A percentile compares a stretch with the other conserved stretches of the same genome.
phyloP scores from a whole-genome alignment of 1,140 invertebrate genomes.

The Dreissena polymorpha region DNA sequence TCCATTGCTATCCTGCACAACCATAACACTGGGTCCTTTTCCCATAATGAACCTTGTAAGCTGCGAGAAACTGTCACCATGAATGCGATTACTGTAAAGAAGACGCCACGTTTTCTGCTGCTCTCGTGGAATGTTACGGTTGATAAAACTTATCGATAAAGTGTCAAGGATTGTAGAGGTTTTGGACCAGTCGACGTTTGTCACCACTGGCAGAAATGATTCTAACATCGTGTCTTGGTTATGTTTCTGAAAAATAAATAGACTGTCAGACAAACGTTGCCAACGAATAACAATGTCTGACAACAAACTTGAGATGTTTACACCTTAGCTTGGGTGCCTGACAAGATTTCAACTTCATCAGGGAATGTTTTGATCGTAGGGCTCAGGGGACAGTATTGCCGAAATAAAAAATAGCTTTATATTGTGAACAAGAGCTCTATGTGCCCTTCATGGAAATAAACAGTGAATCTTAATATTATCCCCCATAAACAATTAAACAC shows the following conservation, averaged over 20 bases:
- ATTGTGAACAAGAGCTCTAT: too few relatives aligned
- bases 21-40: conserved; percentile 75
- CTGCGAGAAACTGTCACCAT: conserved; percentile 79
- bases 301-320: too few relatives aligned
- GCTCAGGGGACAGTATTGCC: too few relatives aligned
- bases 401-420: too few relatives aligned
- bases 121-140: conserved; percentile 70
- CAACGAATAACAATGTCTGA: too few relatives aligned
- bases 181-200: conserved; percentile 65
- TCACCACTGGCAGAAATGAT: conserved; percentile 60
- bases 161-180: conserved; percentile 67
- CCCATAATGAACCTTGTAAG: conserved; percentile 69
- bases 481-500: too few relatives aligned
- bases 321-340: too few relatives aligned
- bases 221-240: not conserved
- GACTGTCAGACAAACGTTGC: too few relatives aligned
- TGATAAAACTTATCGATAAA: conserved; percentile 71
- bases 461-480: too few relatives aligned
- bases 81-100: conserved; percentile 73
- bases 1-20: conserved; percentile 86
- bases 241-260: conserved; percentile 30
- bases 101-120: conserved; percentile 75
- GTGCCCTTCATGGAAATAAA: too few relatives aligned
- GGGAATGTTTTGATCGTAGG: too few relatives aligned
- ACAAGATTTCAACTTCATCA: too few relatives aligned